Evolutionary conservation across 2,113 vertebrate species (phyloP).

Genomic region (Gorsachius goisagi): DNA sequence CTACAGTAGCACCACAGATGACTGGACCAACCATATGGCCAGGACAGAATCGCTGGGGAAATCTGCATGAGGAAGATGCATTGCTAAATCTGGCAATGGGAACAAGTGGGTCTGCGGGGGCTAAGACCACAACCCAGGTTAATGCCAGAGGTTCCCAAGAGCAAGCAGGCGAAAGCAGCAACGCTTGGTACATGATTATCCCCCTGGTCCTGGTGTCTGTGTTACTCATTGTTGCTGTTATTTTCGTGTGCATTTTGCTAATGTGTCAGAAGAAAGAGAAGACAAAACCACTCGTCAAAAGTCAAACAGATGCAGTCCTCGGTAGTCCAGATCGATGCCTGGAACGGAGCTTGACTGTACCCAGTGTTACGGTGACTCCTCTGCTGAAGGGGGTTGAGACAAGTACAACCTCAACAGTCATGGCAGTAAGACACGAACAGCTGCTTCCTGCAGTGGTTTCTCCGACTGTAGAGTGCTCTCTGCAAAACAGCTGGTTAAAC

Average conservation of each 20-base stretch:
- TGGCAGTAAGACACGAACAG: constrained; percentile 17
- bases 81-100: constrained; percentile 52
- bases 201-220: constrained; percentile 72
- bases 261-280: constrained; percentile 74
- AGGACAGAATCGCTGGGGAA: constrained; percentile 74
- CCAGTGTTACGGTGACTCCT: constrained; percentile 84
- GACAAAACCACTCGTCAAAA: constrained; percentile 49
- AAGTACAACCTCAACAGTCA: constrained; percentile 39
- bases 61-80: constrained; percentile 39
- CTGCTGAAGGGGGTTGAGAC: constrained; percentile 61
- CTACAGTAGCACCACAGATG: constrained; percentile 63
- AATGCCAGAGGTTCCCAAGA: constrained; percentile 64
- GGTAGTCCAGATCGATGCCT: constrained; percentile 37
- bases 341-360: constrained; percentile 75
- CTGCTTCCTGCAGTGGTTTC: constrained; percentile 4
- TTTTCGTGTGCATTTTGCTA: constrained; percentile 72
- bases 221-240: constrained; percentile 74
- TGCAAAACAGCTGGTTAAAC: constrained; percentile 74
- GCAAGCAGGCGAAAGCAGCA: constrained; percentile 67
- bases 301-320: background rate
- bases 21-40: constrained; percentile 62
- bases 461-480: constrained; percentile 34
- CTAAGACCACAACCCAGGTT: constrained; percentile 64
- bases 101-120: constrained; percentile 37
- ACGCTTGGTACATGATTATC: constrained; percentile 74